Base-by-base conservation (phyloP, 2,888 invertebrate genomes). In the Epinotia bilunana region DNA sequence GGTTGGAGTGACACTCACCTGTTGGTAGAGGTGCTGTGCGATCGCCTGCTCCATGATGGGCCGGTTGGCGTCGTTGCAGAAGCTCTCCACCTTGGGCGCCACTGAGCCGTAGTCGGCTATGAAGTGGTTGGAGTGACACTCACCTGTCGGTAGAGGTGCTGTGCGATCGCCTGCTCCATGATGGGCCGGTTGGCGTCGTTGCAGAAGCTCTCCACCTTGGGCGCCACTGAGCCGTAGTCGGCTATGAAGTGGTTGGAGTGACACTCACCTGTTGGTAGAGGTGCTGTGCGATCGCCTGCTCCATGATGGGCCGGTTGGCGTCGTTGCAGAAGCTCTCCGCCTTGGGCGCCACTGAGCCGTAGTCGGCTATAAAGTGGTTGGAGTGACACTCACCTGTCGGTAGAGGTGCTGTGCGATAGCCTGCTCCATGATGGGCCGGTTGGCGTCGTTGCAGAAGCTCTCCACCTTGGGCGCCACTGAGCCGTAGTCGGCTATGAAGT, bases 401-500 rank as follows among this genome's bases (percentile, higher is more conserved):
- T 98, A 97, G 87, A 99, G 98, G 94, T 99, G 99, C 87, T 99
- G 98, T 82, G 98, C 98, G 78, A 99, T 97, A 20, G 98, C 98
- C 77, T 95, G 94, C 79, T 95, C 95, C 88, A 95, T 93, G 43
- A 94, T 88, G 9, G 92, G 93, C 74, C 89, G 85, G 76, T 94
- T 93, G 65, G 96, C 95, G 0, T 96, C 94, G 2, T 95, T 95
- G 77, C 96, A 95, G 88, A 98, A 97, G 20, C 20, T 20, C 20
- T 20, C 1, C 20, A 20, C 20, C 20, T 1, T 20, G 20, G 20
- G 20, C 76, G 97, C 97, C 0, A 98, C 98, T 1, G 97, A 96
- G 0, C 97, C 97, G 91, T 98, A 99, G 89, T 99, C 99, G 0
- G 97, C 96, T 57, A 97, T 97, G 86, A 99, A 99, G 92, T 98